Evolutionary conservation across 2,888 invertebrate species (phyloP).

Genomic region (Odontothrips loti): DNA sequence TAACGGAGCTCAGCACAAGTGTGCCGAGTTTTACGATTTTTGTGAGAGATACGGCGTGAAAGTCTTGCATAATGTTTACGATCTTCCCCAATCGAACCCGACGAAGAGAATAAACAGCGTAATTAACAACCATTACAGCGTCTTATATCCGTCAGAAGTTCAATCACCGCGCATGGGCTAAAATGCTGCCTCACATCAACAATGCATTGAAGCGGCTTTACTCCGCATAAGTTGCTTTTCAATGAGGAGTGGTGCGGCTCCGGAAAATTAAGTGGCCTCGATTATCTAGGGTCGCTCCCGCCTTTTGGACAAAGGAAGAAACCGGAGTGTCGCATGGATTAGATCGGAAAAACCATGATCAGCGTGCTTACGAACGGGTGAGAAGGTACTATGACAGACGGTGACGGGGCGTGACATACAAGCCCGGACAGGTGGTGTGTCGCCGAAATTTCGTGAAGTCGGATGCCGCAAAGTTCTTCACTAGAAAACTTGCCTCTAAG

Average conservation of each 20-base stretch:
- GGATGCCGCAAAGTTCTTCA: neutral
- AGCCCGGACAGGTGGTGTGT: neutral
- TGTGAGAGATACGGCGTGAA: conserved; percentile 32
- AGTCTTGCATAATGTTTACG: conserved; percentile 34
- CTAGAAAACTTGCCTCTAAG: neutral
- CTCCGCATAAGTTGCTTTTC: conserved; percentile 31
- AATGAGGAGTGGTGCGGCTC: neutral
- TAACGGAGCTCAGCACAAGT: conserved; percentile 38
- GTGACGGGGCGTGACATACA: neutral
- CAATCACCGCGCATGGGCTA: conserved; percentile 39
- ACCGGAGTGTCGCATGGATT: neutral
- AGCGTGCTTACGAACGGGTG: neutral
- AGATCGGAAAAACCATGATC: no score
- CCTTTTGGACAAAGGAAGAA: neutral
- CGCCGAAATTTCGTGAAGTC: neutral
- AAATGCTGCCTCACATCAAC: conserved; percentile 36
- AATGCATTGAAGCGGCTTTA: conserved; percentile 36
- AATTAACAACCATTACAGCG: conserved; percentile 38
- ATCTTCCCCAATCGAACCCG: conserved; percentile 40
- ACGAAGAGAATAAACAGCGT: conserved; percentile 39
- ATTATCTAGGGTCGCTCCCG: neutral
- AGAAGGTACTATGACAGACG: neutral
- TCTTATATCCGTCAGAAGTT: conserved; percentile 36
- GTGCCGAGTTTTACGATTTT: conserved; percentile 33
- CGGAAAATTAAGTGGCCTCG: neutral